These are phyloP conservation scores for Planiliza haematocheilus DNA, from an alignment of 2,113 vertebrate species.

Conservation along the genomic window DNA sequence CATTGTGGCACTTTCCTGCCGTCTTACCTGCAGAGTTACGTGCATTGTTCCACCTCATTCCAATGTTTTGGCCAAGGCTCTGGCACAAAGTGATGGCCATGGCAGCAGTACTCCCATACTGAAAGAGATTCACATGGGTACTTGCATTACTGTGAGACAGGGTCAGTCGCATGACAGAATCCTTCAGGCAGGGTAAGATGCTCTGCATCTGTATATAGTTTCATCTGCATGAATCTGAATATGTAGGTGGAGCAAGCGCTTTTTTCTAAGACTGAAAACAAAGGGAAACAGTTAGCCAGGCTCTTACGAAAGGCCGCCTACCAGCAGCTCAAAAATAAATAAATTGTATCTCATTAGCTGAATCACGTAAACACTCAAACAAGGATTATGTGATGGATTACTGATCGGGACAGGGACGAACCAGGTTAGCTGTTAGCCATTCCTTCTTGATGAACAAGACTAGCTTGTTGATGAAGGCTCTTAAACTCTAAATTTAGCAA, in stretches of 20 bases:
- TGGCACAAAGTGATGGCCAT: constrained; percentile 94
- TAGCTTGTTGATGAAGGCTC: too few relatives aligned
- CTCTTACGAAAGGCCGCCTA: too few relatives aligned
- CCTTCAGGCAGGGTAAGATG: too few relatives aligned
- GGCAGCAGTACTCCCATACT: constrained; percentile 91
- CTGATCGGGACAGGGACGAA: neutral
- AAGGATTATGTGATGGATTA: too few relatives aligned
- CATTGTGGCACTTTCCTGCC: neutral
- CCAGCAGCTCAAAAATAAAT: too few relatives aligned
- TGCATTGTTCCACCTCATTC: constrained; percentile 96
- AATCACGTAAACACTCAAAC: too few relatives aligned
- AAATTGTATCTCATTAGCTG: too few relatives aligned
- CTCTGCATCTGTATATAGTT: neutral
- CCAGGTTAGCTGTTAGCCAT: neutral
- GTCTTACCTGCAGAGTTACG: constrained; percentile 87
- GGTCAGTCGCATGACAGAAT: neutral
- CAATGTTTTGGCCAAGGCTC: constrained; percentile 96
- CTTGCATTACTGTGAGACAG: neutral
- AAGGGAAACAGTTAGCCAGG: too few relatives aligned
- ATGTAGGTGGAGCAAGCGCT: neutral
- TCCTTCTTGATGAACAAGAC: too few relatives aligned
- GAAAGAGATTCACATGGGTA: constrained; percentile 13
- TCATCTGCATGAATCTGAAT: neutral
- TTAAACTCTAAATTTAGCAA: too few relatives aligned
- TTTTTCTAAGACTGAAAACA: too few relatives aligned